These are phyloP conservation scores for Astur gentilis DNA, from an alignment of 2,113 vertebrate genomes.

Conservation along the genomic window DNA sequence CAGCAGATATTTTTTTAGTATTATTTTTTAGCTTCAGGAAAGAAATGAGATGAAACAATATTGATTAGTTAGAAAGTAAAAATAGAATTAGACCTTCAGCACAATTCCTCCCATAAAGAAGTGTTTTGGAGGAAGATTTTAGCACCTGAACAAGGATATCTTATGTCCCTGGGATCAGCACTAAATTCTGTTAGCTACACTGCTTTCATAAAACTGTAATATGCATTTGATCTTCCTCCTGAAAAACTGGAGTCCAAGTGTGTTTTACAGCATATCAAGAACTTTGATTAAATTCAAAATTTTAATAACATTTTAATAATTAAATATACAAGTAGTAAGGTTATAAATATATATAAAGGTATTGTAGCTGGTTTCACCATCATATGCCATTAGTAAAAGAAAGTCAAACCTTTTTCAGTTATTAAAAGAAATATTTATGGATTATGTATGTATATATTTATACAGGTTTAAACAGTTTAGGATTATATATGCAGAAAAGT, in stretches of 20 bases:
- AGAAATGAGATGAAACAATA: constrained; percentile 18
- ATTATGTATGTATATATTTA: neutral
- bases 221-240: neutral
- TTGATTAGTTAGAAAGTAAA: constrained; percentile 30
- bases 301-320: neutral
- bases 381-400: neutral
- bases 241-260: neutral
- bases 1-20: neutral
- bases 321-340: neutral
- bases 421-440: neutral
- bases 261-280: neutral
- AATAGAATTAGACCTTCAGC: neutral
- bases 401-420: neutral
- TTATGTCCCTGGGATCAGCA: neutral
- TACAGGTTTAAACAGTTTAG: neutral
- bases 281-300: neutral
- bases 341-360: neutral
- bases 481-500: neutral
- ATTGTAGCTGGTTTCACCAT: neutral
- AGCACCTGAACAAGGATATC: neutral
- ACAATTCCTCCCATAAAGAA: neutral
- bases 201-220: constrained; percentile 1
- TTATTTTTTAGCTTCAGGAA: neutral
- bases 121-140: neutral
- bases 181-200: neutral